phyloP scores from a whole-genome alignment of 2,888 invertebrate genomes.

The Caenorhabditis panamensis region DNA sequence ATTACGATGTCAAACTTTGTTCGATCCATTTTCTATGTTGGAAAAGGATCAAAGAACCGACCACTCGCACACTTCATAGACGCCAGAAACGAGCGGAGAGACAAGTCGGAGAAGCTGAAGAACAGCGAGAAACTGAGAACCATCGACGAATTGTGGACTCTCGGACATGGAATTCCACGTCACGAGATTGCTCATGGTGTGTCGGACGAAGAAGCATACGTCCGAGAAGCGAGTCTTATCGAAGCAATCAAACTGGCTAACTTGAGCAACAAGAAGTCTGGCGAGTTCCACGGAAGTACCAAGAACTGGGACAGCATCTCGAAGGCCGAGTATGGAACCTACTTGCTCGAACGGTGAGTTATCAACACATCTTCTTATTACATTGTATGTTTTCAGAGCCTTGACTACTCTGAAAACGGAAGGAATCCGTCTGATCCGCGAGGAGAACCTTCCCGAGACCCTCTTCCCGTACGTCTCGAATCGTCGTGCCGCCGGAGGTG shows the following conservation, averaged over 20 bases:
- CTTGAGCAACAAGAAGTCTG: constrained; percentile 72
- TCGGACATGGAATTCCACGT: constrained; percentile 63
- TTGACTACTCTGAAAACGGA: constrained; percentile 44
- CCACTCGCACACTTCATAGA: constrained; percentile 94
- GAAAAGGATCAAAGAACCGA: constrained; percentile 89
- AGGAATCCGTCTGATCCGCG: constrained; percentile 52
- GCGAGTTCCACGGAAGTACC: constrained; percentile 72
- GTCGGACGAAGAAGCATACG: constrained; percentile 90
- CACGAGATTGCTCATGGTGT: constrained; percentile 71
- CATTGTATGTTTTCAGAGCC: constrained; percentile 27
- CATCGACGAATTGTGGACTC: constrained; percentile 65
- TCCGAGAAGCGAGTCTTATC: constrained; percentile 95
- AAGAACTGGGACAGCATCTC: constrained; percentile 66
- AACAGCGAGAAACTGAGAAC: constrained; percentile 53
- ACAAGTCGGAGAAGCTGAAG: constrained; percentile 57
- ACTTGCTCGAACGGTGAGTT: constrained; percentile 59
- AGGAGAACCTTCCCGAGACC: constrained; percentile 49
- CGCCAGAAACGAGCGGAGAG: constrained; percentile 85
- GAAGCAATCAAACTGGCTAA: constrained; percentile 86
- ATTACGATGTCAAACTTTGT: constrained; percentile 88
- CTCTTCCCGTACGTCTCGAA: constrained; percentile 50
- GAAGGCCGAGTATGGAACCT: constrained; percentile 72
- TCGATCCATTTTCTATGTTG: constrained; percentile 93
- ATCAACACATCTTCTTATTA: neutral
- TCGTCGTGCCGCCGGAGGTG: constrained; percentile 40